Evolutionary conservation across 2,888 invertebrate species (phyloP).

Genomic region (Diarsia rubi): DNA sequence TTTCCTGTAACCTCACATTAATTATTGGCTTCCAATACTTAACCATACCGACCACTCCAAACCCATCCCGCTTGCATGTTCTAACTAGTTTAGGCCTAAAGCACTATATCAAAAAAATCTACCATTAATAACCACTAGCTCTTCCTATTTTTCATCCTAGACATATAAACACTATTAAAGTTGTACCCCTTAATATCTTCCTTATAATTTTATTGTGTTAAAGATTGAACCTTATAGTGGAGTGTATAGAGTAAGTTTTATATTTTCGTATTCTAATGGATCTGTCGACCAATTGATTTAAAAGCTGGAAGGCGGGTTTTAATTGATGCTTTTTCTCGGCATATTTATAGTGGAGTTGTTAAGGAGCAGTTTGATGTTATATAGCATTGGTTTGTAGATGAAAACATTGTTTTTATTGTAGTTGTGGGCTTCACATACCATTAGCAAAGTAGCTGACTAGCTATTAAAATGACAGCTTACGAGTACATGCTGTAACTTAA

Average conservation of each 20-base stretch:
- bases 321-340: slow-evolving; percentile 85
- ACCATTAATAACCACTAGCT: slow-evolving; percentile 50
- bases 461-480: background rate
- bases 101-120: slow-evolving; percentile 44
- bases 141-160: slow-evolving; percentile 56
- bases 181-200: slow-evolving; percentile 61
- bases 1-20: background rate
- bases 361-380: slow-evolving; percentile 44
- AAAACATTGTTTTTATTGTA: background rate
- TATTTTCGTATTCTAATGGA: slow-evolving; percentile 73
- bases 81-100: slow-evolving; percentile 24
- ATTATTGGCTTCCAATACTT: slow-evolving; percentile 3
- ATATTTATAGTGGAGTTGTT: slow-evolving; percentile 73
- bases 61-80: slow-evolving; percentile 1
- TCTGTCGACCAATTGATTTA: slow-evolving; percentile 73
- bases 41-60: background rate
- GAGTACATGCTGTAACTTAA: background rate
- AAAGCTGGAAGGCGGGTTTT: slow-evolving; percentile 72
- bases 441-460: background rate
- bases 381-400: too few species aligned
- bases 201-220: slow-evolving; percentile 44
- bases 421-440: background rate
- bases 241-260: slow-evolving; percentile 11
- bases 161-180: slow-evolving; percentile 61
- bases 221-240: background rate